Percentiles rank a stretch among this genome's conserved stretches.
Evolutionary conservation across 2,113 vertebrate genomes (phyloP).

Genomic region (Takifugu flavidus): DNA sequence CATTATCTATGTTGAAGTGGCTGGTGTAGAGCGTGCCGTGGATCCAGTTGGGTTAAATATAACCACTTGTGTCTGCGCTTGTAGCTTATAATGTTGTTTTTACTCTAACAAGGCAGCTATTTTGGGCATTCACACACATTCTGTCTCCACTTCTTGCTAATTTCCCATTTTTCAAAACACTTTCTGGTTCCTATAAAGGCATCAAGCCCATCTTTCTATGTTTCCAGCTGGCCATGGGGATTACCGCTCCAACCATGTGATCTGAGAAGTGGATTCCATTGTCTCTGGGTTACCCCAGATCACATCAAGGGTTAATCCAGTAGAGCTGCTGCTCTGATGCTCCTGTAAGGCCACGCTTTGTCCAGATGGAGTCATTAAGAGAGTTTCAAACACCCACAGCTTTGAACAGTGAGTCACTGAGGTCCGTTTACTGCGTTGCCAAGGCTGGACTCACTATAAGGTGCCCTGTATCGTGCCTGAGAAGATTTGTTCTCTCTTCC

Average conservation of each 20-base stretch:
- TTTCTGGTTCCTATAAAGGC: not conserved
- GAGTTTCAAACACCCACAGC: slow-evolving; percentile 6
- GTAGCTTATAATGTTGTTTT: slow-evolving; percentile 13
- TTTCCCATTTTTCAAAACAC: not conserved
- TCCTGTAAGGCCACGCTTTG: slow-evolving; percentile 11
- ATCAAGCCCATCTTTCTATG: slow-evolving; percentile 11
- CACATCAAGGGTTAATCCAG: slow-evolving; percentile 45
- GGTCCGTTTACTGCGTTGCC: no score
- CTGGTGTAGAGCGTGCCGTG: not conserved
- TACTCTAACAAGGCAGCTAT: slow-evolving; percentile 23
- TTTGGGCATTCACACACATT: slow-evolving; percentile 17
- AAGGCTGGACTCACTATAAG: no score
- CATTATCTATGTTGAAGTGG: no score
- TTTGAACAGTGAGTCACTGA: not conserved
- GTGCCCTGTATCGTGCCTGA: no score
- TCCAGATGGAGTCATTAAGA: slow-evolving; percentile 46
- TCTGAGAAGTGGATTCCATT: not conserved
- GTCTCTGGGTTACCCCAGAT: slow-evolving; percentile 27
- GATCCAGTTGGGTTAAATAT: no score
- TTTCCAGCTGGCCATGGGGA: slow-evolving; percentile 9
- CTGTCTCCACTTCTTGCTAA: no score
- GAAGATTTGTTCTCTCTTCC: no score
- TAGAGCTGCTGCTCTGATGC: slow-evolving; percentile 20
- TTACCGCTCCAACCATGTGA: slow-evolving; percentile 24
- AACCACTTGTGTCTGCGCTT: not conserved